phyloP scores from a whole-genome alignment of 2,113 vertebrate species.

The Azemiops feae region DNA sequence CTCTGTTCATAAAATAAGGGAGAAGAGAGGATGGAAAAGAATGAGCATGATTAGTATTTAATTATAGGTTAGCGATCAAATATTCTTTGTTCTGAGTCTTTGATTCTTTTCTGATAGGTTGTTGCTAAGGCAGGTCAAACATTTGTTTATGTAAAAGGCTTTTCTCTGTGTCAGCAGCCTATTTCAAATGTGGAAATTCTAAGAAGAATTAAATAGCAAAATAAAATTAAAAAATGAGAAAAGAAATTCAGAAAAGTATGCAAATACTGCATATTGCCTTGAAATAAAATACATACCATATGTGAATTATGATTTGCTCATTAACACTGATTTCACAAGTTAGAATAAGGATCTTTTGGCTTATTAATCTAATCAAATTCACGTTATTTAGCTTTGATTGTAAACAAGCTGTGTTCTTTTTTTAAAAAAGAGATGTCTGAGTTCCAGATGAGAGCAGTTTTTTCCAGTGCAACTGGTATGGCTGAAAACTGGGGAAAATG shows the following conservation, averaged over 20 bases:
- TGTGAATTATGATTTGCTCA: background rate
- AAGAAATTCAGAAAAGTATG: background rate
- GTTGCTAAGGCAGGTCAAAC: slow-evolving; percentile 4
- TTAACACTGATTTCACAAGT: background rate
- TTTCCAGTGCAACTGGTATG: no score
- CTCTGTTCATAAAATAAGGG: background rate
- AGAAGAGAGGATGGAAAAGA: background rate
- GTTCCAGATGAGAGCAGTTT: background rate
- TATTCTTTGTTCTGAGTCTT: background rate
- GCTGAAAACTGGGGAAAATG: background rate
- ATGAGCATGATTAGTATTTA: background rate
- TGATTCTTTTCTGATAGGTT: background rate
- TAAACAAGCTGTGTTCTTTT: background rate
- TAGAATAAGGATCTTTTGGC: background rate
- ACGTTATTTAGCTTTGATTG: background rate
- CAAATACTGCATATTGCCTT: fast-evolving
- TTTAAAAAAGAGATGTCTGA: background rate
- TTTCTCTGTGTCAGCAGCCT: background rate
- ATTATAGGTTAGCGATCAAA: background rate
- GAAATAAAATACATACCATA: background rate
- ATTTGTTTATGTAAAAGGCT: background rate
- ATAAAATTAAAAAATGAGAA: background rate
- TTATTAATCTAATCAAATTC: background rate
- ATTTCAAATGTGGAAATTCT: background rate
- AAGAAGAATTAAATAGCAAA: background rate